These are phyloP conservation scores for Notechis scutatus DNA, from an alignment of 2,113 vertebrate genomes.

Conservation along the genomic window DNA sequence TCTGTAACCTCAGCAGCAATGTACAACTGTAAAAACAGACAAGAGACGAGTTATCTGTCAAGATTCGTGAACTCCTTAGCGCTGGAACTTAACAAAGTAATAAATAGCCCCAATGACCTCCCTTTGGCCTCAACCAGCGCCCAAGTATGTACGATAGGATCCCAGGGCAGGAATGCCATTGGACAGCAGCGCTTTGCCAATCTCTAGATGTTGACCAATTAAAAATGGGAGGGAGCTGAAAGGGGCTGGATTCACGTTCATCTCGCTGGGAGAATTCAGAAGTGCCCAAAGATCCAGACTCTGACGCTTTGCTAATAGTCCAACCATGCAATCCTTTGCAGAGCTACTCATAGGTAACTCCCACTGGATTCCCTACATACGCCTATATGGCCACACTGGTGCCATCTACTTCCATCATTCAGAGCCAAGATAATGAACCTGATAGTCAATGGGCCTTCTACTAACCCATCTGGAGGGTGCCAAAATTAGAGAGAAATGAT, in stretches of 20 bases:
- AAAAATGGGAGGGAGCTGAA: slow-evolving; percentile 1
- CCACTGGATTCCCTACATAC: neutral
- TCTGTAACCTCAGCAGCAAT: slow-evolving; percentile 54
- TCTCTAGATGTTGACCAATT: slow-evolving; percentile 10
- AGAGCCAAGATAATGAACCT: neutral
- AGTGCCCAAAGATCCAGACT: neutral
- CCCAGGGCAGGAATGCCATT: slow-evolving; percentile 1
- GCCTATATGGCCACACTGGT: neutral
- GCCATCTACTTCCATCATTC: neutral
- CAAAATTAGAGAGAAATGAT: neutral
- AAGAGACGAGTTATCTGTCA: slow-evolving; percentile 54
- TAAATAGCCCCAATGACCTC: slow-evolving; percentile 50
- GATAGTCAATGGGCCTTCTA: neutral
- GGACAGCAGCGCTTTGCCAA: neutral
- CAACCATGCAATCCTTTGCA: neutral
- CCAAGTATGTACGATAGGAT: slow-evolving; percentile 23
- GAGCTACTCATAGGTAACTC: neutral
- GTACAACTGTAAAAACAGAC: slow-evolving; percentile 67
- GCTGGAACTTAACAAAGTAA: slow-evolving; percentile 27
- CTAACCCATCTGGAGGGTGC: neutral
- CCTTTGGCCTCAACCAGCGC: slow-evolving; percentile 17
- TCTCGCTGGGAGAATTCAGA: neutral
- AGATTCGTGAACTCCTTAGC: slow-evolving; percentile 32
- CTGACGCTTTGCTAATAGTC: neutral
- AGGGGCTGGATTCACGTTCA: neutral